Evolutionary conservation across 2,888 invertebrate genomes (phyloP).

Genomic region (Lithophane semibrunnea): DNA sequence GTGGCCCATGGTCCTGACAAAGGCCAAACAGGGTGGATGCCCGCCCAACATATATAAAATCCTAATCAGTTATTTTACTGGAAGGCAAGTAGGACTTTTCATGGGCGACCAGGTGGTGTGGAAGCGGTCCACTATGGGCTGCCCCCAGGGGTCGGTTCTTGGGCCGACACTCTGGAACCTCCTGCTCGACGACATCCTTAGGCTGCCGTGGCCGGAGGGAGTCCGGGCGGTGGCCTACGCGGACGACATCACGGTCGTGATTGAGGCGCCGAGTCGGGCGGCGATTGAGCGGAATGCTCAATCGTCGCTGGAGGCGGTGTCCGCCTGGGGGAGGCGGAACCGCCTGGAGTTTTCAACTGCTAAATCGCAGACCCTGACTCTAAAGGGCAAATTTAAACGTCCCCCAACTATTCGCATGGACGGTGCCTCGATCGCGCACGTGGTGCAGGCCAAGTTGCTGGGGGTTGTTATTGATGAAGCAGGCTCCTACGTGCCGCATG

Average conservation of each 20-base stretch:
- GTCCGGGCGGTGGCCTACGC: constrained; percentile 56
- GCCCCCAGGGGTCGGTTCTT: constrained; percentile 18
- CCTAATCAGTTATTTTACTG: constrained; percentile 59
- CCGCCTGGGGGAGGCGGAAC: too few species aligned
- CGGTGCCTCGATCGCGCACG: constrained; percentile 7
- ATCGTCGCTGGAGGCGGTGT: too few species aligned
- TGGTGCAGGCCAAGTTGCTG: constrained; percentile 1
- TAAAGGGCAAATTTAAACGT: background rate
- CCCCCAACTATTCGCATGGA: constrained; percentile 11
- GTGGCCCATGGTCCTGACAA: constrained; percentile 71
- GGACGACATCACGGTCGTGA: constrained; percentile 60
- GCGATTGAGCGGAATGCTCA: constrained; percentile 40
- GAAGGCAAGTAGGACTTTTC: constrained; percentile 42
- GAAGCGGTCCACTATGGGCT: constrained; percentile 58
- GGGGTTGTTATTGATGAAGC: constrained; percentile 13
- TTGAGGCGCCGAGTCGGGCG: constrained; percentile 52
- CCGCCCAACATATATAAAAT: constrained; percentile 61
- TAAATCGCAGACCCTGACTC: too few species aligned
- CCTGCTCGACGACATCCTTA: constrained; percentile 58
- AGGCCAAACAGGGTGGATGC: constrained; percentile 41
- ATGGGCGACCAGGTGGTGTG: constrained; percentile 40
- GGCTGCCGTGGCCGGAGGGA: constrained; percentile 48
- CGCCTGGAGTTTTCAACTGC: too few species aligned
- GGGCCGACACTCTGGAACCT: constrained; percentile 60
- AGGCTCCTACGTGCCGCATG: constrained; percentile 45